Conservation (phyloP, 2,888 invertebrate genomes). For the Dolomedes plantarius region DNA sequence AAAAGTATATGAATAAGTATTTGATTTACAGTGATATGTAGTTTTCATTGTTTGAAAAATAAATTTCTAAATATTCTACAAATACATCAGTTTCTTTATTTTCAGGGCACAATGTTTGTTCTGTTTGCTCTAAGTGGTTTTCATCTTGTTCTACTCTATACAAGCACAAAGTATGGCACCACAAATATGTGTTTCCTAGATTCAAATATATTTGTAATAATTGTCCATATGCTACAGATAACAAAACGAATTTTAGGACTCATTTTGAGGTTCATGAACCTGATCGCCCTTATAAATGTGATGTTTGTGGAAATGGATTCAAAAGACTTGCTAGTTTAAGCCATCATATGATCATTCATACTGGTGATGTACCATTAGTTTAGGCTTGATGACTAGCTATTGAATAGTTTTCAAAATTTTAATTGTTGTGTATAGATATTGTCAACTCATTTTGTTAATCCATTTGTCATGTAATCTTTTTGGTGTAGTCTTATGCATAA, state of each 20-base stretch:
- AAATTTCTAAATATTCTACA: no score
- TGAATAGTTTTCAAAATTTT: no score
- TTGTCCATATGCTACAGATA: constrained; percentile 37
- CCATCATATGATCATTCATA: constrained; percentile 35
- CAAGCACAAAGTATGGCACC: constrained; percentile 26
- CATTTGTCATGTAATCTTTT: no score
- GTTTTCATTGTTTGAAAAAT: no score
- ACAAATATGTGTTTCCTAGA: constrained; percentile 4
- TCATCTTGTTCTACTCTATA: constrained; percentile 12
- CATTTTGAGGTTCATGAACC: constrained; percentile 18
- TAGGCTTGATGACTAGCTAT: no score
- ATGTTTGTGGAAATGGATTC: constrained; percentile 30
- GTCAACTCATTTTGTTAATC: no score
- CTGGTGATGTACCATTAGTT: no score
- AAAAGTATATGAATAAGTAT: no score
- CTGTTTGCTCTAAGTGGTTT: constrained; percentile 41
- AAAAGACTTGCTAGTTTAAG: background rate
- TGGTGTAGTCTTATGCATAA: no score
- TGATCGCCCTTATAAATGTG: background rate
- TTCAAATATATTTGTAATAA: constrained; percentile 28
- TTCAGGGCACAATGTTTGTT: constrained; percentile 10
- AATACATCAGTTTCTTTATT: no score
- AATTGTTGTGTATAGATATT: no score
- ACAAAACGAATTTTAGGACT: constrained; percentile 5
- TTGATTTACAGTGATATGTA: no score